Percentiles rank a stretch among this genome's conserved stretches.
Conservation (phyloP, 2,113 vertebrate genomes). For the Sebastes schlegelii region DNA sequence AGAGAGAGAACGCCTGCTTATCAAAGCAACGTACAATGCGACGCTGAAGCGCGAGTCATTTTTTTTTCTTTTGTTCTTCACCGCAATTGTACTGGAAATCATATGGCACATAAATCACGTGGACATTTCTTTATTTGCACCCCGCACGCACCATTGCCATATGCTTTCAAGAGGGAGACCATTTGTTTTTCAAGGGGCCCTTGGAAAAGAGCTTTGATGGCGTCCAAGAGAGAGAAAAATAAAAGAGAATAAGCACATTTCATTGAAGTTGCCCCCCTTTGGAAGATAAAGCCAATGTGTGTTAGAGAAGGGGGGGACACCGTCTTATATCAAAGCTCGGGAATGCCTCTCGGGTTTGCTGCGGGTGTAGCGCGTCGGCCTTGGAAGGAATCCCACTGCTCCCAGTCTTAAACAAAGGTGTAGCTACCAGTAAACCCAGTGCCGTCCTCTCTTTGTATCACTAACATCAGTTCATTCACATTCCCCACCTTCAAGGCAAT, state of each 20-base stretch:
- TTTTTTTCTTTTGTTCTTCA: constrained; percentile 49
- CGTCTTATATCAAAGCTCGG: constrained; percentile 46
- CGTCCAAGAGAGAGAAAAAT: constrained; percentile 15
- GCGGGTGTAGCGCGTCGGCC: constrained; percentile 5
- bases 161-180: constrained; percentile 51
- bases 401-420: constrained; percentile 26
- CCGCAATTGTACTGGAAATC: constrained; percentile 59
- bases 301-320: constrained; percentile 20
- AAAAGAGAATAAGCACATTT: constrained; percentile 23
- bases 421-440: constrained; percentile 9
- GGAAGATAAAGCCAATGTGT: constrained; percentile 52
- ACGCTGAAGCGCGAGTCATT: constrained; percentile 41
- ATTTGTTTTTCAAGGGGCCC: constrained; percentile 59
- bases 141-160: constrained; percentile 26
- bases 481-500: constrained; percentile 65
- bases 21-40: constrained; percentile 56
- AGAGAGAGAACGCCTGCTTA: constrained; percentile 59
- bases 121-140: constrained; percentile 61
- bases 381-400: constrained; percentile 32
- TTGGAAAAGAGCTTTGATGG: constrained; percentile 58
- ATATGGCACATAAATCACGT: constrained; percentile 70
- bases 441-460: constrained; percentile 24
- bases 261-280: constrained; percentile 42
- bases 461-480: constrained; percentile 66
- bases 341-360: constrained; percentile 14